Percentiles rank a stretch among this genome's conserved stretches.
phyloP scores from a whole-genome alignment of 1,140 invertebrate genomes.

The Hypothenemus hampei region DNA sequence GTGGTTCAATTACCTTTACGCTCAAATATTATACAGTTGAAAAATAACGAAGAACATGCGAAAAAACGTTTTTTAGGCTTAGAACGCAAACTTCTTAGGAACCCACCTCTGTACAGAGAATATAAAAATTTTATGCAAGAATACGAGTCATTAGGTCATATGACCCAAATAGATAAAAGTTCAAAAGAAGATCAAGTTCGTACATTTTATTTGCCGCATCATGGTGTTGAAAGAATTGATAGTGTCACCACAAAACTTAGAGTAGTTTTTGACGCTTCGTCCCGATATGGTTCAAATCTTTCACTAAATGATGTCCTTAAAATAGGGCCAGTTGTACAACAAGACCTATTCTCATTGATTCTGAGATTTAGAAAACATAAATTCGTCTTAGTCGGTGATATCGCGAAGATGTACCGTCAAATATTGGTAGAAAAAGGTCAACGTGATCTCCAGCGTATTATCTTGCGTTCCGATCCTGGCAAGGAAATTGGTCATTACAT shows the following conservation, averaged over 20 bases:
- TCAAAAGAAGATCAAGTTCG: too few relatives aligned
- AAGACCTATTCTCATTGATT: slow-evolving; percentile 45
- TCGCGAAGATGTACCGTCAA: slow-evolving; percentile 47
- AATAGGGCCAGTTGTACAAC: slow-evolving; percentile 43
- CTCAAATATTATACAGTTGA: slow-evolving; percentile 2
- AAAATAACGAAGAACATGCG: slow-evolving; percentile 1
- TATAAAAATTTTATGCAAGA: slow-evolving; percentile 18
- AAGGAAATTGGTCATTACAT: slow-evolving; percentile 36
- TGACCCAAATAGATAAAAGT: neutral
- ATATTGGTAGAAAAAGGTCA: slow-evolving; percentile 40
- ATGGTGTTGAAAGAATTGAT: slow-evolving; percentile 26
- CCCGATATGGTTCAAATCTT: slow-evolving; percentile 28
- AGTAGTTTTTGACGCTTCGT: slow-evolving; percentile 4
- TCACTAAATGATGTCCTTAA: slow-evolving; percentile 40
- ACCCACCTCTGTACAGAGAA: neutral
- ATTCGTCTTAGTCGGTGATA: slow-evolving; percentile 41
- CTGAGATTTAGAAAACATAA: slow-evolving; percentile 43
- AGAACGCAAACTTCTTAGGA: slow-evolving; percentile 9
- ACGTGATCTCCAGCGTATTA: slow-evolving; percentile 44
- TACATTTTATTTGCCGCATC: slow-evolving; percentile 42
- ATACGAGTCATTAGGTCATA: slow-evolving; percentile 17
- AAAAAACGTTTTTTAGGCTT: slow-evolving; percentile 6
- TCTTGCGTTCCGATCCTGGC: slow-evolving; percentile 40
- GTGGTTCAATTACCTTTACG: slow-evolving; percentile 7
- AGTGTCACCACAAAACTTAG: slow-evolving; percentile 7